These are phyloP conservation scores for Atractosteus spatula DNA, from an alignment of 2,113 vertebrate species.

Conservation along the genomic window DNA sequence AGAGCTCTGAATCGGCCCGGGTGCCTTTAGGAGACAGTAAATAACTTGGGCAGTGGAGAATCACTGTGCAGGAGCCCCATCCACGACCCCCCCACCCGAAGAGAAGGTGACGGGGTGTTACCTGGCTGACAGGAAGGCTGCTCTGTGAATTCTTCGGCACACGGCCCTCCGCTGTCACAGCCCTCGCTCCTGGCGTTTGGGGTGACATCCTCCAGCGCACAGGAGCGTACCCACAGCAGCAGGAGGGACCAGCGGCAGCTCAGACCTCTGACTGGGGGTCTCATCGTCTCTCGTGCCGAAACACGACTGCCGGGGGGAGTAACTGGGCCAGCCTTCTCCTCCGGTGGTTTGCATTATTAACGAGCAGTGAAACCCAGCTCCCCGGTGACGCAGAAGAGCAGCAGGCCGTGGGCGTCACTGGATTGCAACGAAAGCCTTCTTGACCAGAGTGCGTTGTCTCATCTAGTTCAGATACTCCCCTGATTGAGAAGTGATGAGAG, in stretches of 20 bases:
- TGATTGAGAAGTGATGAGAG: too few relatives aligned
- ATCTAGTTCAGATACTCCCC: too few relatives aligned
- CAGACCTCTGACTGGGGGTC: background rate
- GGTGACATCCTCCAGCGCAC: background rate
- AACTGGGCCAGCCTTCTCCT: constrained; percentile 36
- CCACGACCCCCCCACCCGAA: too few relatives aligned
- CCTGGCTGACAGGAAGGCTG: constrained; percentile 52
- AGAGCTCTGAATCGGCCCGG: too few relatives aligned
- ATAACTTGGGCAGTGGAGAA: too few relatives aligned
- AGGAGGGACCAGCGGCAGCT: constrained; percentile 15
- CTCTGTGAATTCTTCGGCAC: constrained; percentile 10
- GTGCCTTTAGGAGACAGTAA: too few relatives aligned
- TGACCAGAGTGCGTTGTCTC: too few relatives aligned
- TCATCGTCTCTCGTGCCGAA: background rate
- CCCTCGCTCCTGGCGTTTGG: constrained; percentile 21
- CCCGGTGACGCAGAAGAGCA: too few relatives aligned
- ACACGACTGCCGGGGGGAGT: background rate
- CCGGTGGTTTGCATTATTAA: constrained; percentile 60
- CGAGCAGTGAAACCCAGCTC: too few relatives aligned
- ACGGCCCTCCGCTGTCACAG: background rate
- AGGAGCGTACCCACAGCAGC: constrained; percentile 33
- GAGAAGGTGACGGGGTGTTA: constrained; percentile 23
- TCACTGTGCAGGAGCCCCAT: too few relatives aligned
- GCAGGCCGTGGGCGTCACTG: too few relatives aligned
- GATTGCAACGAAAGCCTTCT: too few relatives aligned